Base-by-base conservation (phyloP, 1,140 invertebrate genomes). In the Caenorhabditis tropicalis region DNA sequence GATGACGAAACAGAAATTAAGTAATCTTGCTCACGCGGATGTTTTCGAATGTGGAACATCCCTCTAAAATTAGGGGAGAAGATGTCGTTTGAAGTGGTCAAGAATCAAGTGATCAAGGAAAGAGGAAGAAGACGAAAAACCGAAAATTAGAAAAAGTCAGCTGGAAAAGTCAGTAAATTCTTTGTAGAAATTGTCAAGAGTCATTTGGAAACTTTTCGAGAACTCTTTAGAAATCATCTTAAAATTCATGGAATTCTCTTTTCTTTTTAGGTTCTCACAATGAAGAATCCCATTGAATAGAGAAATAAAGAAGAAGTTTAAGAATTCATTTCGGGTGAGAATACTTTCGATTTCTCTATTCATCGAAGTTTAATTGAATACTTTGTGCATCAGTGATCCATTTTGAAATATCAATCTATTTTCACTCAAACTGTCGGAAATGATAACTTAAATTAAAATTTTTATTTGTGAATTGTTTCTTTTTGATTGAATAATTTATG, bases 21-120 rank as follows among this genome's bases (percentile, higher is more conserved):
- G 6, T 27, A 58, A 29, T 58, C 53, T 29, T 51, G 49, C 49
- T 58, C 53, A 58, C 24, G 24, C 7, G 53, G 9, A 21, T 58
- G 53, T 58, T 58, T 58, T 58, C 29, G 53, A 58, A 53, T 53
- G 49, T 15, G 53, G 53, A 58, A 58, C 53, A 58, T 58, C 53
- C 24, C 7, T 58, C 27, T 31, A 29, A 58, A 58, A 58, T 58
- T 58, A 58, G 53, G 53, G 21, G n/a, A 58, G 12, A 16, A 29
- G 27, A 29, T 31, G 53, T 58, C 24, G n/a, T n/a, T n/a, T 27
- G 53, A 58, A 58, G 53, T 58, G 53, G 24, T 29, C 53, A 31
- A 29, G 9, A 58, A 58, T 58, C 53, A 29, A 51, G 19, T 51
- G 49, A 51, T 51, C 16, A 16, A 46, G 16, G 16, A 46, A 46